Percentiles rank a stretch among this genome's conserved stretches.
These are phyloP conservation scores for Saccostrea glomerata DNA, from an alignment of 1,140 invertebrate species.

Conservation along the genomic window DNA sequence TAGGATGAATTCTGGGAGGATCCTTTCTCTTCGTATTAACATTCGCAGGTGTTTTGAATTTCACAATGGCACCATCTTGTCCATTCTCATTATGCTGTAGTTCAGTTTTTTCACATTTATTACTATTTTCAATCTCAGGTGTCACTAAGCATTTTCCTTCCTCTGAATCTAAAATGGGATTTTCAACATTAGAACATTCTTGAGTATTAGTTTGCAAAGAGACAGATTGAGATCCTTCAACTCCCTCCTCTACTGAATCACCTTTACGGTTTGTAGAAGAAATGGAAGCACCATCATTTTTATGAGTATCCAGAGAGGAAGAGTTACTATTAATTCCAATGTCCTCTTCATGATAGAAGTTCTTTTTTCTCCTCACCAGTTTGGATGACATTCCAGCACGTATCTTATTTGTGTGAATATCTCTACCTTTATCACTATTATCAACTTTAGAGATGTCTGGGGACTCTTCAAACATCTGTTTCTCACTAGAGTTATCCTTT, in stretches of 20 bases:
- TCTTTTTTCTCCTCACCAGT: not conserved
- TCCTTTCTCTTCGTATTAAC: not conserved
- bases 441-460: not conserved
- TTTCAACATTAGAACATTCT: not conserved
- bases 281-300: not conserved
- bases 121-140: not conserved
- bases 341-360: slow-evolving; percentile 16
- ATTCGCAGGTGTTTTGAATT: not conserved
- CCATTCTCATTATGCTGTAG: not conserved
- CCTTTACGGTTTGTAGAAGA: not conserved
- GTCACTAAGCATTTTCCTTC: not conserved
- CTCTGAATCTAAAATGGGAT: not conserved
- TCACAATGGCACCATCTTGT: not conserved
- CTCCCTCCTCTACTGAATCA: not conserved
- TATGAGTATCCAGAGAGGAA: not conserved
- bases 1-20: not conserved
- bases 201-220: not conserved
- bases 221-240: not conserved
- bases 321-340: not conserved
- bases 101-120: not conserved
- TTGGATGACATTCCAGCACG: slow-evolving; percentile 22
- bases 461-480: slow-evolving; percentile 1
- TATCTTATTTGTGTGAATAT: slow-evolving; percentile 2
- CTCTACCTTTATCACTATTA: not conserved
- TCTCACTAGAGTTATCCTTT: not conserved